Conservation (phyloP, 2,113 vertebrate genomes). For the Xenopus tropicalis region DNA sequence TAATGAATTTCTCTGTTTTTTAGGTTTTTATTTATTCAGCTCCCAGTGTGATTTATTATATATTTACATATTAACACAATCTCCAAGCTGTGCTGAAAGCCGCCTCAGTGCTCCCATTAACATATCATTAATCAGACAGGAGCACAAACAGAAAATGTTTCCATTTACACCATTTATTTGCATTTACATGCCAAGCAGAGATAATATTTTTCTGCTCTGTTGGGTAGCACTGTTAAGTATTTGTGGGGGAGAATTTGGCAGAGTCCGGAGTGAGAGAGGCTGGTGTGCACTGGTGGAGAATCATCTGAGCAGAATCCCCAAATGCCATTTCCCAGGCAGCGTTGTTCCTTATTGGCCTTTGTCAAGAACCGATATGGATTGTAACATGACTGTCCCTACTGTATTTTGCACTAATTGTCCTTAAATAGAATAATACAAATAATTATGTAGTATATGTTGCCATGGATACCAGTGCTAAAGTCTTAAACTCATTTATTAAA, state of each 20-base stretch:
- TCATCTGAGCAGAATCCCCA: conserved; percentile 8
- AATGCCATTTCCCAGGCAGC: background rate
- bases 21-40: conserved; percentile 35
- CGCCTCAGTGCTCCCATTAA: conserved; percentile 42
- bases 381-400: too few species aligned
- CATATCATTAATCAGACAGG: conserved; percentile 45
- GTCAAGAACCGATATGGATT: too few species aligned
- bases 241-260: conserved; percentile 14
- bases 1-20: conserved; percentile 33
- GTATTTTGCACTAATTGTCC: too few species aligned
- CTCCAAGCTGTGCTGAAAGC: conserved; percentile 31
- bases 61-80: conserved; percentile 46
- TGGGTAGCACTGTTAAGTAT: conserved; percentile 33
- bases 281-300: background rate
- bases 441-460: too few species aligned
- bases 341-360: background rate
- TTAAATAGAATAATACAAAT: too few species aligned
- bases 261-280: conserved; percentile 11
- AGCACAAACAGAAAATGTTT: conserved; percentile 43
- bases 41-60: conserved; percentile 42
- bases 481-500: too few species aligned
- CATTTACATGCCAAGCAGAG: conserved; percentile 44
- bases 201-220: conserved; percentile 42
- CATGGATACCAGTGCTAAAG: too few species aligned
- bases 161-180: conserved; percentile 45